A percentile compares a stretch with the other conserved stretches of the same genome.
These are phyloP conservation scores for Sphaerophoria rueppellii DNA, from an alignment of 2,888 invertebrate genomes.

Conservation along the genomic window DNA sequence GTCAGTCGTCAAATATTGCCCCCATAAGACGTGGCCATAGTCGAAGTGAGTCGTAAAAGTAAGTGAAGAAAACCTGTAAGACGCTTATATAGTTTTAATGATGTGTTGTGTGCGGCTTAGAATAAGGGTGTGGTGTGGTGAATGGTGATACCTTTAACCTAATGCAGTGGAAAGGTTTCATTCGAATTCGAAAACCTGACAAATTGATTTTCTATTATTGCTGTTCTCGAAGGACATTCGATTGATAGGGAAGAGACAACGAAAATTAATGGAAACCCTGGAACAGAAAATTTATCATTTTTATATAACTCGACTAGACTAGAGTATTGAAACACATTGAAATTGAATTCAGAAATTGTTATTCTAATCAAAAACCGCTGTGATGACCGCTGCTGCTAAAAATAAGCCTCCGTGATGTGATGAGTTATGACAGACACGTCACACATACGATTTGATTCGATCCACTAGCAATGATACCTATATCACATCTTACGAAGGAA, in stretches of 20 bases:
- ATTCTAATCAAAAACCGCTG: conserved; percentile 63
- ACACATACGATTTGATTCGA: conserved; percentile 74
- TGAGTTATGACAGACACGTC: conserved; percentile 73
- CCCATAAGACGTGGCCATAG: no score
- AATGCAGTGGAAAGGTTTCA: conserved; percentile 40
- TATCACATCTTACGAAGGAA: conserved; percentile 67
- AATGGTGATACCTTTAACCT: conserved; percentile 4
- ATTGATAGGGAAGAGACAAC: conserved; percentile 47
- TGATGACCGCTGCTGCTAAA: conserved; percentile 1
- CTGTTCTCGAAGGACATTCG: conserved; percentile 21
- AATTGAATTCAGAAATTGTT: conserved; percentile 50
- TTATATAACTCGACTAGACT: background rate
- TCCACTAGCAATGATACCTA: conserved; percentile 62
- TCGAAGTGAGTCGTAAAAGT: background rate
- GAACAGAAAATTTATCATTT: conserved; percentile 51
- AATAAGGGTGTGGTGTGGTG: conserved; percentile 7
- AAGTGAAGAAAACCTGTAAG: conserved; percentile 54
- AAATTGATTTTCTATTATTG: conserved; percentile 66
- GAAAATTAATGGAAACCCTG: conserved; percentile 54
- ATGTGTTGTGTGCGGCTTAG: conserved; percentile 19
- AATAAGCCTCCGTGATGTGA: conserved; percentile 54
- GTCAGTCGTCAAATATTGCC: no score
- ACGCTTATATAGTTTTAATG: background rate
- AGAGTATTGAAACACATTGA: background rate
- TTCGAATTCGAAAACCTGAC: conserved; percentile 69